Base-by-base conservation (phyloP, 1,140 invertebrate species). In the Drosophila chauvacae region DNA sequence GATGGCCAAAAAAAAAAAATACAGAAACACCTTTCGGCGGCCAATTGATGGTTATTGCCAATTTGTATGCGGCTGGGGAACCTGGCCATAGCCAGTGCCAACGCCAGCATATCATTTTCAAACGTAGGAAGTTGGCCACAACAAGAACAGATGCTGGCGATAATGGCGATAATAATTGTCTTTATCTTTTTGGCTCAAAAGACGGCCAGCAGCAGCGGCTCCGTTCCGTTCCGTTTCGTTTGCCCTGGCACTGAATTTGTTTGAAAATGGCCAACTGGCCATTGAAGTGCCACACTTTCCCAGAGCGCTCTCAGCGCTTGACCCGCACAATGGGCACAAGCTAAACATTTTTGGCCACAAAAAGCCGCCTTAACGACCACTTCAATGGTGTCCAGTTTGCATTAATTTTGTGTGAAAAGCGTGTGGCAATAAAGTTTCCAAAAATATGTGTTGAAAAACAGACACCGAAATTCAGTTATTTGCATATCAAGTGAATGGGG, bases 111-210 rank as follows among this genome's bases (percentile, higher is more conserved):
- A 83, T 83, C 80, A 83, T 82, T 82, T 82, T 70, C 69, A 65
- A 59, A 77, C 45, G 60, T 78, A 82, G 80, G 80, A 82, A 82
- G 80, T 74, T 47, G 60, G 48, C 71, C 61, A 55, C 64, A 75
- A 71, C 66, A 77, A 77, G 77, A 80, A 71, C 86, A 66, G 85
- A 85, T 90, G 86, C 81, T 90, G 86, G 81, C 86, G 85, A 90
- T 90, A 90, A 90, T 90, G 75, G 85, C 85, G 85, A 90, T 90
- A 90, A 90, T 90, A 90, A 90, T 90, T 90, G 86, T 90, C 85
- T 85, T 90, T 90, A 90, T 90, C 85, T 90, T 88, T 88, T 79
- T 71, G 68, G 75, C 80, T 68, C 62, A 81, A 80, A 75, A 71
- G 50, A 76, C 62, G 69, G 74, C 82, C 78, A 63, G 47, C 53